Percentiles rank a stretch among this genome's conserved stretches.
Conservation (phyloP, 2,797 vertebrate genomes). For the Myoxocephalus aenaeus region DNA sequence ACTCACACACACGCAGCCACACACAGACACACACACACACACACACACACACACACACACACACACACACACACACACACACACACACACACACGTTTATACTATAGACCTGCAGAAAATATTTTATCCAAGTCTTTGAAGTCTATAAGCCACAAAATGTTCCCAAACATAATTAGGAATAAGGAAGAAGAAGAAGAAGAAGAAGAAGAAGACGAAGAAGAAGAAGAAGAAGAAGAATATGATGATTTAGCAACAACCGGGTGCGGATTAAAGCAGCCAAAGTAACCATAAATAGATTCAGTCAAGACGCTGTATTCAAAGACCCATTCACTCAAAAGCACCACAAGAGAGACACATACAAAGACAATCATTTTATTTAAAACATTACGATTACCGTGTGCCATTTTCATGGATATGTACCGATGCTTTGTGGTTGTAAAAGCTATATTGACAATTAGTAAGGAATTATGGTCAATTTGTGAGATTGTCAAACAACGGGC, state of each 20-base stretch:
- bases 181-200: constrained; percentile 9
- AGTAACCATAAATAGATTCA: constrained; percentile 9
- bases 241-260: constrained; percentile 26
- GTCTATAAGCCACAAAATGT: constrained; percentile 27
- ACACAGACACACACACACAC: neutral
- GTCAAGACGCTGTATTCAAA: constrained; percentile 4
- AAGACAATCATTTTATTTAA: constrained; percentile 22
- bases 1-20: neutral
- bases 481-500: constrained; percentile 47
- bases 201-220: no score
- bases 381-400: constrained; percentile 1
- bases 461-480: constrained; percentile 38
- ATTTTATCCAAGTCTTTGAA: constrained; percentile 36
- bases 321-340: constrained; percentile 17
- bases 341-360: constrained; percentile 17
- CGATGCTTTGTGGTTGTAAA: constrained; percentile 28
- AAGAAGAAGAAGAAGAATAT: constrained; percentile 6
- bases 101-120: constrained; percentile 9
- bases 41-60: neutral
- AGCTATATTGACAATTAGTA: constrained; percentile 37
- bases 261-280: constrained; percentile 11
- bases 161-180: constrained; percentile 31
- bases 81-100: neutral
- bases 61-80: neutral
- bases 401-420: constrained; percentile 20